Conservation (phyloP, 2,113 vertebrate species). For the Coregonus clupeaformis region DNA sequence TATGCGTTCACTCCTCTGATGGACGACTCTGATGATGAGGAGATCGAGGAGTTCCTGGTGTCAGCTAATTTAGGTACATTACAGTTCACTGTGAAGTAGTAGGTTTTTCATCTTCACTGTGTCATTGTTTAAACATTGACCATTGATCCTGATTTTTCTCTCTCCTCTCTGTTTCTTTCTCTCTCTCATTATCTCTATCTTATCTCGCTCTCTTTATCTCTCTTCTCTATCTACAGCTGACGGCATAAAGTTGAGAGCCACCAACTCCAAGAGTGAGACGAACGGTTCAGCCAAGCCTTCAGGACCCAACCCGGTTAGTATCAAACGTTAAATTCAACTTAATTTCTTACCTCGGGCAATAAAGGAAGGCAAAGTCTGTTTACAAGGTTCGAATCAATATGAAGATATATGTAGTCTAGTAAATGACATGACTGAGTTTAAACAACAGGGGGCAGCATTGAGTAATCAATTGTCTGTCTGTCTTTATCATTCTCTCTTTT, state of each 20-base stretch:
- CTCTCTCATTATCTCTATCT: too few relatives aligned
- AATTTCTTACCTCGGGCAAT: not conserved
- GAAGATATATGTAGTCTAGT: not conserved
- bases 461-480: not conserved
- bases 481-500: slow-evolving; percentile 10
- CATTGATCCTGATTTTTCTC: not conserved
- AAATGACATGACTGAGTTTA: not conserved
- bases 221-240: slow-evolving; percentile 67
- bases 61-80: slow-evolving; percentile 78
- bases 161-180: not conserved
- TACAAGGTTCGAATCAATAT: too few relatives aligned
- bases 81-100: not conserved
- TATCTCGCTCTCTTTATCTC: not conserved
- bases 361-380: not conserved
- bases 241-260: slow-evolving; percentile 81
- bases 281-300: slow-evolving; percentile 76
- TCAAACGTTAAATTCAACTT: not conserved
- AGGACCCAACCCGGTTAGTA: slow-evolving; percentile 75
- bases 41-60: slow-evolving; percentile 82
- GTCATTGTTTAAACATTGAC: not conserved
- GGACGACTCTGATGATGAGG: slow-evolving; percentile 88
- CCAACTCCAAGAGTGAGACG: slow-evolving; percentile 68
- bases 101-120: not conserved
- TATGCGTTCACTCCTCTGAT: slow-evolving; percentile 88
- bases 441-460: slow-evolving; percentile 61